Evolutionary conservation across 2,113 vertebrate genomes (phyloP).

Genomic region (Serilophus lunatus): DNA sequence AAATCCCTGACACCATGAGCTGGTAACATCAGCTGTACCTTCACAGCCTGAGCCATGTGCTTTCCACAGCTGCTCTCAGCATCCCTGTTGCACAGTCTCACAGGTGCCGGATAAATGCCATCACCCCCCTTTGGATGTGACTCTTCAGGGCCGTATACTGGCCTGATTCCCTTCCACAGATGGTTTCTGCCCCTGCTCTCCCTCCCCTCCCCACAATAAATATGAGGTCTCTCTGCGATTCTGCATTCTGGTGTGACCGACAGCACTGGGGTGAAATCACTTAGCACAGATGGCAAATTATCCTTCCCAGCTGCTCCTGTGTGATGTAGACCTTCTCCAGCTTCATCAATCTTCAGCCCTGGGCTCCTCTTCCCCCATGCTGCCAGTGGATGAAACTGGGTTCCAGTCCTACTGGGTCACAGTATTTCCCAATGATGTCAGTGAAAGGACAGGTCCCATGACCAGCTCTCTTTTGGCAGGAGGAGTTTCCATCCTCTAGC

Average conservation of each 20-base stretch:
- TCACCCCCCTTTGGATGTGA: background rate
- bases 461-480: background rate
- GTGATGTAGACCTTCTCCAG: background rate
- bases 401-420: background rate
- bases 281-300: constrained; percentile 61
- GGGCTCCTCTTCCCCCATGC: background rate
- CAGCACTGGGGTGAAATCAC: constrained; percentile 44
- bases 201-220: background rate
- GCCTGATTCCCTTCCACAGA: background rate
- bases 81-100: background rate
- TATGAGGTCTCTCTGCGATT: background rate
- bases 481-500: background rate
- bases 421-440: background rate
- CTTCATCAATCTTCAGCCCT: background rate
- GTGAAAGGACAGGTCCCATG: background rate
- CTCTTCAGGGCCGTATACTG: background rate
- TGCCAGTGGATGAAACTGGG: background rate
- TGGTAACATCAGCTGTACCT: background rate
- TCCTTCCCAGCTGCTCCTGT: constrained; percentile 37
- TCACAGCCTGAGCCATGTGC: background rate
- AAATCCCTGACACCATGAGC: background rate
- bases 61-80: background rate
- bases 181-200: background rate
- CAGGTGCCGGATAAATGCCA: background rate
- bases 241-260: background rate